Evolutionary conservation across 2,797 vertebrate species (phyloP).

Genomic region (Pogoniulus pusillus): DNA sequence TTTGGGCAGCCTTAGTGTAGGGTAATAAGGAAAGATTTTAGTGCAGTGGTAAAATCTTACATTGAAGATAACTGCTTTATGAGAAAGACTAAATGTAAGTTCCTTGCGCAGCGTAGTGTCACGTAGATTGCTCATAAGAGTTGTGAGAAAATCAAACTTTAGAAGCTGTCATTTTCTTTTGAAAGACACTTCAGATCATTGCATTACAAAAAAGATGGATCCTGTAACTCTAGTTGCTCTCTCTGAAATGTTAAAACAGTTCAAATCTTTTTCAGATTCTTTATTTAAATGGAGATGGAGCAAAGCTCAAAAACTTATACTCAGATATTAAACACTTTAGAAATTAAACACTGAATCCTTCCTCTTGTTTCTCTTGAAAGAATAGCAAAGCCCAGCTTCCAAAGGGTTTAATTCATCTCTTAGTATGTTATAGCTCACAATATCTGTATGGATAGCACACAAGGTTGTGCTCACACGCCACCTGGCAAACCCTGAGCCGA

Average conservation of each 20-base stretch:
- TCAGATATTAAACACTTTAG: not conserved
- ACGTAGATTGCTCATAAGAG: not conserved
- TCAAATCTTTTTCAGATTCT: not conserved
- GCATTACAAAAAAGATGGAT: not conserved
- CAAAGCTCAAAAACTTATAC: not conserved
- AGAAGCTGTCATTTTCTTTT: not conserved
- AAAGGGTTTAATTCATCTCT: not conserved
- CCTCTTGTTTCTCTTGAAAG: not conserved
- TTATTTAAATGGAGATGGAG: not conserved
- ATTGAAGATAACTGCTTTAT: constrained; percentile 25
- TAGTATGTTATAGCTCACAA: not conserved
- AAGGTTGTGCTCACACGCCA: not conserved
- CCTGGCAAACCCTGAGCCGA: not conserved
- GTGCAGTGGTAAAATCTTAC: constrained; percentile 36
- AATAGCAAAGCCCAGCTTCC: not conserved
- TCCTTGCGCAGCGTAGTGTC: constrained; percentile 14
- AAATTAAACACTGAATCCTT: not conserved
- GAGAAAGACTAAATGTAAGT: not conserved
- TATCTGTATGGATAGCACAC: not conserved
- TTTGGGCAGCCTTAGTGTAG: not conserved
- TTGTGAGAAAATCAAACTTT: constrained; percentile 14
- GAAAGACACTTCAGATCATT: not conserved
- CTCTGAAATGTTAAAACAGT: not conserved
- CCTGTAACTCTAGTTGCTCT: not conserved
- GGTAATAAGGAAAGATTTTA: constrained; percentile 52